These are phyloP conservation scores for Eristalis pertinax DNA, from an alignment of 2,888 invertebrate species.

Conservation along the genomic window DNA sequence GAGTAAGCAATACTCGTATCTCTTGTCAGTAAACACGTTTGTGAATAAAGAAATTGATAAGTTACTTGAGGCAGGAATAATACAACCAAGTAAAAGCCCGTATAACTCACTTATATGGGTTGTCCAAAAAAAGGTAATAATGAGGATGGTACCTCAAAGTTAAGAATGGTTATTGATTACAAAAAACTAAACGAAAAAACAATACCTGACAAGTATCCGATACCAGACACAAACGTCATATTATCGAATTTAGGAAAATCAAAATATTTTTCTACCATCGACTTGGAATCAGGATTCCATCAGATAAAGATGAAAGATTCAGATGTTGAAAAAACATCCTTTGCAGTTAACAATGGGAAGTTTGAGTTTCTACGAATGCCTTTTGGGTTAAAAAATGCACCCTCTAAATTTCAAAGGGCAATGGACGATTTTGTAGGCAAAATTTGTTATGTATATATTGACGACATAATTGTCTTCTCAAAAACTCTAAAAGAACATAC, in stretches of 20 bases:
- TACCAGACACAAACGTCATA: slow-evolving; percentile 39
- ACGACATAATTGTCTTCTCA: not conserved
- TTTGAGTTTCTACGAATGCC: slow-evolving; percentile 1
- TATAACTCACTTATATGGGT: slow-evolving; percentile 7
- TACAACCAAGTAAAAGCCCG: not conserved
- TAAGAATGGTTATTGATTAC: slow-evolving; percentile 13
- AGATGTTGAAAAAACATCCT: slow-evolving; percentile 5
- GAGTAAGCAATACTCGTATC: no score
- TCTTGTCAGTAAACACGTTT: slow-evolving; percentile 7
- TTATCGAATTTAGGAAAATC: slow-evolving; percentile 15
- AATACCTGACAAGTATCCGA: slow-evolving; percentile 25
- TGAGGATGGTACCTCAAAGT: not conserved
- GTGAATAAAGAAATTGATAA: slow-evolving; percentile 12
- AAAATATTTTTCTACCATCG: slow-evolving; percentile 21
- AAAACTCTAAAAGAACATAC: no score
- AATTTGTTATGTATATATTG: no score
- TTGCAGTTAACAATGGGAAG: slow-evolving; percentile 13
- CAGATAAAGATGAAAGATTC: slow-evolving; percentile 3
- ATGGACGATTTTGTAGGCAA: slow-evolving; percentile 16
- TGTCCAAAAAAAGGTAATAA: slow-evolving; percentile 29
- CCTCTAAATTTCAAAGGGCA: slow-evolving; percentile 5
- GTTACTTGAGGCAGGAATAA: not conserved
- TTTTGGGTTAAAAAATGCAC: slow-evolving; percentile 4
- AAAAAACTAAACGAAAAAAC: slow-evolving; percentile 31
- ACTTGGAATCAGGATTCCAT: slow-evolving; percentile 17